Evolutionary conservation across 2,888 invertebrate species (phyloP).

Genomic region (Phengaris arion): DNA sequence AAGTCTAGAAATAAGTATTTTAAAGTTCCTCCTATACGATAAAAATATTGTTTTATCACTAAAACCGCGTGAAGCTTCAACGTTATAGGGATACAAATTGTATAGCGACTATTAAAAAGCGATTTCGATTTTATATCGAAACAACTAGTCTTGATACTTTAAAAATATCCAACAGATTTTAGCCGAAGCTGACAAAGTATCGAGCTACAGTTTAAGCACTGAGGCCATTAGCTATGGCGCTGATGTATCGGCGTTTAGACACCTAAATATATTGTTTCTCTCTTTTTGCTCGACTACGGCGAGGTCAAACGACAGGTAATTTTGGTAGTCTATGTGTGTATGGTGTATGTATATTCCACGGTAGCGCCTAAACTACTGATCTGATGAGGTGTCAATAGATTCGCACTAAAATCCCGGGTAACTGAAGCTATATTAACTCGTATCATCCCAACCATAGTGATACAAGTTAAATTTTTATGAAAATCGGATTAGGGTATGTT

Average conservation of each 20-base stretch:
- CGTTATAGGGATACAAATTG: neutral
- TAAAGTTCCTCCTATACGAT: neutral
- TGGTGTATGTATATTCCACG: no score
- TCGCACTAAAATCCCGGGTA: no score
- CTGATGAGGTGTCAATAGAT: no score
- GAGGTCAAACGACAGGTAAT: no score
- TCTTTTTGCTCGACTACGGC: no score
- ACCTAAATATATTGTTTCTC: neutral
- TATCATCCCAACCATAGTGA: no score
- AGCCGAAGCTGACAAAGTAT: slow-evolving; percentile 3
- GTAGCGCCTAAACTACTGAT: no score
- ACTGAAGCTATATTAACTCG: no score
- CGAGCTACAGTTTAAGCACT: slow-evolving; percentile 9
- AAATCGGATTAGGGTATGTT: no score
- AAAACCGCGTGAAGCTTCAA: neutral
- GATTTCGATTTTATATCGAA: neutral
- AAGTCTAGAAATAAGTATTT: no score
- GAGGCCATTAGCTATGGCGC: slow-evolving; percentile 1
- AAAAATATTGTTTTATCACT: neutral
- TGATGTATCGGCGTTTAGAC: slow-evolving; percentile 2
- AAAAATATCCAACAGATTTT: slow-evolving; percentile 15
- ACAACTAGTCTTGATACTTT: slow-evolving; percentile 5
- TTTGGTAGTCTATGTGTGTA: no score
- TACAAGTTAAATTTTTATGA: no score
- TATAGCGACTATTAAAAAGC: neutral